Base-by-base conservation (phyloP, 2,113 vertebrate species). In the Malurus alboscapulatus region DNA sequence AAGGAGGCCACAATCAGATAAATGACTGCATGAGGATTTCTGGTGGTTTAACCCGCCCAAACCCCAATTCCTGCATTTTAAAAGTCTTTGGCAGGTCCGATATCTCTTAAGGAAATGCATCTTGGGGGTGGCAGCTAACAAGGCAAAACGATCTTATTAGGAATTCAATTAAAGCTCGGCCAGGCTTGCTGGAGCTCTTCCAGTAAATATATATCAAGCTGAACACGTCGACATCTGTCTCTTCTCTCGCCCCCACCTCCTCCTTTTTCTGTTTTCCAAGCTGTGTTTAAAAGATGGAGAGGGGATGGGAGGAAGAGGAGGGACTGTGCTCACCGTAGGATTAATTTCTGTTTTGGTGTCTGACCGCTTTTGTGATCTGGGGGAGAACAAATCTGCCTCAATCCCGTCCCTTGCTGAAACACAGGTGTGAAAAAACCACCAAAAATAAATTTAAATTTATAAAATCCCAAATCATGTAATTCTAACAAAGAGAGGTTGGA, bases 21-120 rank as follows among this genome's bases (percentile, higher is more conserved):
- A 91, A 77, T 34, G 34, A 65, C 26, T 9, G 25, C 42, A 29
- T 3, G 3, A 61, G 32, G 58, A 32, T 21, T 85, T 89, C 71
- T 57, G 67, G 72, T 91, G 59, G 47, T 44, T 80, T 38, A 83
- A 93, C 50, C 59, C 8, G 65, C 72, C 48, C 1, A 0, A 84
- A 88, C 12, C 36, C 32, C 45, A 61, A 77, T 54, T 75, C 8
- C 9, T 74, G 7, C 10, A 2, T 74, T 94, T 88, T 59, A 80
- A 73, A 90, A n/a, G 17, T 1, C 0, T 55, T 81, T 95, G 82
- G 63, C 63, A 71, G n/a, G 19, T 78, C 82, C 77, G 26, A 44
- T 66, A 48, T 74, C 82, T 94, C 63, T 61, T 45, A 88, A 88
- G 85, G 79, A 95, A 95, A 88, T 34, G 4, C 40, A 88, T 88